Evolutionary conservation across 2,797 vertebrate species (phyloP).

Genomic region (Sebastes vulpes): DNA sequence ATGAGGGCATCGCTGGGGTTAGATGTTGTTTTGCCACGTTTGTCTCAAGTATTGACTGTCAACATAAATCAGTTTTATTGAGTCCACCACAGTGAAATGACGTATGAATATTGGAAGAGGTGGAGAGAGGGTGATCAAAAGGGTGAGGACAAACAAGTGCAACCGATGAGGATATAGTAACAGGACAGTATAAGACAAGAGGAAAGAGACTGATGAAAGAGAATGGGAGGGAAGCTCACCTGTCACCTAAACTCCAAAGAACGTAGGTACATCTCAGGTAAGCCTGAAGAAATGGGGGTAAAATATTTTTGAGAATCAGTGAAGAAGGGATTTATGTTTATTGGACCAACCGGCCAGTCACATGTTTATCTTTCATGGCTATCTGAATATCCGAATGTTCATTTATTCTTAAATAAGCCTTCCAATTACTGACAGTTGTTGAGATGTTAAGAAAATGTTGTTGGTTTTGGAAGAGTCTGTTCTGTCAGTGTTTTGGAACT

Average conservation of each 20-base stretch:
- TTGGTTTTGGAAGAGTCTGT: background rate
- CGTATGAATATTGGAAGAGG: background rate
- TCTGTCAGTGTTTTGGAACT: background rate
- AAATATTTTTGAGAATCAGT: background rate
- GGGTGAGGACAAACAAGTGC: background rate
- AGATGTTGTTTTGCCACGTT: slow-evolving; percentile 18
- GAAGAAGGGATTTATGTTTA: background rate
- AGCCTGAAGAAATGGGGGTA: background rate
- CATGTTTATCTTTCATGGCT: background rate
- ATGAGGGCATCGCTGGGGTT: background rate
- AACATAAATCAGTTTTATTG: slow-evolving; percentile 26
- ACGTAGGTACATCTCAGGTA: slow-evolving; percentile 22
- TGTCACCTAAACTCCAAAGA: slow-evolving; percentile 17
- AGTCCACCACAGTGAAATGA: background rate
- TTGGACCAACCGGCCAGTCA: background rate
- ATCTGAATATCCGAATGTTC: background rate
- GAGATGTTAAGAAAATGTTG: background rate
- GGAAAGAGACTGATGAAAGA: background rate
- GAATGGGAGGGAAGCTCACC: slow-evolving; percentile 25
- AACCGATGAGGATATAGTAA: background rate
- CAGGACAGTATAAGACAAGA: background rate
- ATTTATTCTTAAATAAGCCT: background rate
- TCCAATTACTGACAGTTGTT: background rate
- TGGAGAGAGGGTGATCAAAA: background rate
- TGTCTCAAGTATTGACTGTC: slow-evolving; percentile 25